phyloP scores from a whole-genome alignment of 2,888 invertebrate species.

The Aporophyla nigra region DNA sequence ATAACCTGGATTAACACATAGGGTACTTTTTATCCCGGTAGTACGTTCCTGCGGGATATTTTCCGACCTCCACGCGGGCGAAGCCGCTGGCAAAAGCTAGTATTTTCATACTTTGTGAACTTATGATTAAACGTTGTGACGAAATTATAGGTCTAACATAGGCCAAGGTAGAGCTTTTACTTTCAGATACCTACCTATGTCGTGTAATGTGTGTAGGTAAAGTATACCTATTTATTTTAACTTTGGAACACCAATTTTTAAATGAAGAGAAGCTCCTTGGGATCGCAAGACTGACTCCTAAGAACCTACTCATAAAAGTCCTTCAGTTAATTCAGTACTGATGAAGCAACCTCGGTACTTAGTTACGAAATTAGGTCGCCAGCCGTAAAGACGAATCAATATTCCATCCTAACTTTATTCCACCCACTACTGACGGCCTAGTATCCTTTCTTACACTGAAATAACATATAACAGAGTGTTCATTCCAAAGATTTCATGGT shows the following conservation, averaged over 20 bases:
- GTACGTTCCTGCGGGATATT: too few relatives aligned
- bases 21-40: too few relatives aligned
- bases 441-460: background rate
- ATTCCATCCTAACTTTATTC: constrained; percentile 6
- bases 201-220: background rate
- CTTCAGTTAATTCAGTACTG: background rate
- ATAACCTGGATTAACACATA: too few relatives aligned
- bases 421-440: background rate
- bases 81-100: too few relatives aligned
- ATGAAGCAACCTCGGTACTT: background rate
- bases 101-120: background rate
- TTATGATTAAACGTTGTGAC: background rate
- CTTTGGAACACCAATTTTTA: background rate
- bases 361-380: constrained; percentile 21
- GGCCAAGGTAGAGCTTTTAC: background rate
- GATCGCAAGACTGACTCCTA: too few relatives aligned
- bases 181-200: constrained; percentile 1
- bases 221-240: background rate
- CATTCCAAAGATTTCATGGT: background rate
- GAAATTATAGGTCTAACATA: background rate
- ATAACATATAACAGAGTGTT: background rate
- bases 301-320: background rate
- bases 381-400: background rate
- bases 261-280: background rate
- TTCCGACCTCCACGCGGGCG: too few relatives aligned